Conservation (phyloP, 2,797 vertebrate species). For the Psittacula derbiana region DNA sequence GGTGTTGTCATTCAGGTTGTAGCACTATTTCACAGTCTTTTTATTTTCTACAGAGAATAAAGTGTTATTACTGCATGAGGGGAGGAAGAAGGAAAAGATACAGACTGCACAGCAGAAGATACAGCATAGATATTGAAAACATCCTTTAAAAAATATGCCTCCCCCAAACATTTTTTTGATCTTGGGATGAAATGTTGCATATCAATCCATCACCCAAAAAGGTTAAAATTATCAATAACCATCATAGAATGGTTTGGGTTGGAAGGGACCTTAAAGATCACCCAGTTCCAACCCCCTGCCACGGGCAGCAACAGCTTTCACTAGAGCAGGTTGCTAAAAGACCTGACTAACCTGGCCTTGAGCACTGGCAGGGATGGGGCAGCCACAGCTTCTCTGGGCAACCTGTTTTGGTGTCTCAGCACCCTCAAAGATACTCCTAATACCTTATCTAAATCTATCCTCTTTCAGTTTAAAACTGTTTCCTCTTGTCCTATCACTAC, state of each 20-base stretch:
- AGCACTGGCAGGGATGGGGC: background rate
- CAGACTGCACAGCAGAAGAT: background rate
- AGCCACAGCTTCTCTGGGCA: background rate
- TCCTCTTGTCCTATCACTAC: background rate
- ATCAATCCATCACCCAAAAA: background rate
- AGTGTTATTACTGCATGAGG: background rate
- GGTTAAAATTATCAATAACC: background rate
- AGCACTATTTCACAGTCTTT: background rate
- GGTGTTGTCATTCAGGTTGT: background rate
- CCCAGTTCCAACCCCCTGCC: background rate
- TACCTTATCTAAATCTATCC: background rate
- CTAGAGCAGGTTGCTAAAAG: background rate
- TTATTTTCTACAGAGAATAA: background rate
- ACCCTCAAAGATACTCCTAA: background rate
- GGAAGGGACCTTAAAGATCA: background rate
- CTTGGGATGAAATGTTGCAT: background rate
- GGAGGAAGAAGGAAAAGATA: background rate
- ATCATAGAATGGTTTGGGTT: background rate
- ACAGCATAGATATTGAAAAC: background rate
- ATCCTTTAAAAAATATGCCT: background rate
- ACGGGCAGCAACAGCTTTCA: background rate
- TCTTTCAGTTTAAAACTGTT: background rate
- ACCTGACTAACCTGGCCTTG: background rate
- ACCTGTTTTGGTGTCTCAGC: too few relatives aligned
- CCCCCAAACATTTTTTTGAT: background rate